These are phyloP conservation scores for Cyprinodon variegatus DNA, from an alignment of 2,113 vertebrate species.

Conservation along the genomic window DNA sequence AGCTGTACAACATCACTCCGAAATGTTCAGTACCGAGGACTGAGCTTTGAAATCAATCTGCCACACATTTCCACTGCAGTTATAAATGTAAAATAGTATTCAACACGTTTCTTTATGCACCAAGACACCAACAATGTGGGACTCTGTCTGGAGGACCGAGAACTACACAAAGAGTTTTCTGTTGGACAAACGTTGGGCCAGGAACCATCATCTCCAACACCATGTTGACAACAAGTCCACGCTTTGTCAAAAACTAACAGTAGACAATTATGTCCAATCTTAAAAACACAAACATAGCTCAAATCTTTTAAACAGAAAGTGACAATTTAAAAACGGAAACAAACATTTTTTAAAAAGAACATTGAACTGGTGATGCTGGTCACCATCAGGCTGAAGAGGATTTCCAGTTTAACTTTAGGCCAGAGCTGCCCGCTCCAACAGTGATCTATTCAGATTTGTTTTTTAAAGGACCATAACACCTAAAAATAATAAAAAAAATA, in stretches of 20 bases:
- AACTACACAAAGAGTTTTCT: conserved; percentile 64
- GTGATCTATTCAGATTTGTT: neutral
- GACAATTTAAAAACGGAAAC: neutral
- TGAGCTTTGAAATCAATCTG: neutral
- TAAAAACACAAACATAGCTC: neutral
- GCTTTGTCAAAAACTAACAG: conserved; percentile 1
- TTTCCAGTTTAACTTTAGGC: too few relatives aligned
- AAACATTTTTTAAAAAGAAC: neutral
- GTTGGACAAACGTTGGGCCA: conserved; percentile 46
- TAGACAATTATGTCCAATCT: neutral
- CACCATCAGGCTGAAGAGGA: neutral
- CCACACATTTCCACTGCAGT: conserved; percentile 16
- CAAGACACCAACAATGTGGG: conserved; percentile 55
- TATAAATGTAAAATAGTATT: conserved; percentile 33
- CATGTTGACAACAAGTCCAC: conserved; percentile 29
- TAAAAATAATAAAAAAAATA: neutral
- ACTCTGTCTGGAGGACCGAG: conserved; percentile 56
- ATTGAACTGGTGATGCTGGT: neutral
- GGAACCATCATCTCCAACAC: conserved; percentile 68
- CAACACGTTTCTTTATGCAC: conserved; percentile 27
- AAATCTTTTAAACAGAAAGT: neutral
- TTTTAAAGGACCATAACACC: neutral
- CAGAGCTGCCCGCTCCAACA: too few relatives aligned
- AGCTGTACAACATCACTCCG: neutral
- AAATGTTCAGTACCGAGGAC: neutral